These are phyloP conservation scores for Steinernema scapterisci DNA, from an alignment of 2,888 invertebrate species.

Conservation along the genomic window DNA sequence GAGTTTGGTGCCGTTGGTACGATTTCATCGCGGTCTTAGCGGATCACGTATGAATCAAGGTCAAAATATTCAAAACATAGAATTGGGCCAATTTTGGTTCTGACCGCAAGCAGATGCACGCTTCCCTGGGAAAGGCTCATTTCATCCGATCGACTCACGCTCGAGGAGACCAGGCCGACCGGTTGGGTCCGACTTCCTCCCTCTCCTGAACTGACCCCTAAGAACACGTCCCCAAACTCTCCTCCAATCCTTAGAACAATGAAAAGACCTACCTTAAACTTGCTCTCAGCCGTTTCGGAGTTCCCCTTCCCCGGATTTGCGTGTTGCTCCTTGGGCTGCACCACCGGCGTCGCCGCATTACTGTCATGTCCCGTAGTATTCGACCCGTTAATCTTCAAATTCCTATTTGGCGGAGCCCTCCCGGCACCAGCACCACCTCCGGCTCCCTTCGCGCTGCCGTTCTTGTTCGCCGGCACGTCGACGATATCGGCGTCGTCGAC, in stretches of 20 bases:
- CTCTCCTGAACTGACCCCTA: too few species aligned
- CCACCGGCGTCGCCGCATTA: constrained; percentile 14
- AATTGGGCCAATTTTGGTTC: too few species aligned
- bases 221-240: too few species aligned
- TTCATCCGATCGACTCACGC: too few species aligned
- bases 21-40: background rate
- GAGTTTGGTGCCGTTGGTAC: background rate
- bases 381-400: constrained; percentile 28
- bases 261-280: background rate
- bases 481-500: constrained; percentile 66
- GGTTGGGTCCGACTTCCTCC: too few species aligned
- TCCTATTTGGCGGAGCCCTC: background rate
- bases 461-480: constrained; percentile 30
- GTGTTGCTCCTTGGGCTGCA: constrained; percentile 11
- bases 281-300: background rate
- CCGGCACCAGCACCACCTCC: background rate
- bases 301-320: background rate
- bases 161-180: too few species aligned
- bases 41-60: background rate
- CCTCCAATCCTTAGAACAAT: background rate
- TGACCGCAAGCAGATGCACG: background rate
- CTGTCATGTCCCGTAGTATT: constrained; percentile 18
- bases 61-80: too few species aligned
- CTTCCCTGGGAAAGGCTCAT: too few species aligned
- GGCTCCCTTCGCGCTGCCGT: constrained; percentile 11